These are phyloP conservation scores for Anthrax anthrax DNA, from an alignment of 2,888 invertebrate genomes.

Conservation along the genomic window DNA sequence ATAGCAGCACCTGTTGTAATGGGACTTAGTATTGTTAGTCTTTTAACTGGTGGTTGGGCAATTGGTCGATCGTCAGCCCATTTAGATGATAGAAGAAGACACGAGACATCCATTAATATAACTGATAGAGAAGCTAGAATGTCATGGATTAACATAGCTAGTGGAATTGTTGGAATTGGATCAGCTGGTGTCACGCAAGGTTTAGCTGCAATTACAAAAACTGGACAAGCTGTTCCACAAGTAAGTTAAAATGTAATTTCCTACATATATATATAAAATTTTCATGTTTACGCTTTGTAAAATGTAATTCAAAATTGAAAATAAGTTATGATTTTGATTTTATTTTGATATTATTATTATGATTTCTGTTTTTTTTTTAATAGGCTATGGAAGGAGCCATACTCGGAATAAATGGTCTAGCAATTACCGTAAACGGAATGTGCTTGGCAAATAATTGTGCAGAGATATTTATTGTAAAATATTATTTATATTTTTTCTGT, in stretches of 20 bases:
- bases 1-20: not conserved
- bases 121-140: conserved; percentile 1
- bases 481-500: not conserved
- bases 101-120: not conserved
- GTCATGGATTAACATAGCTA: not conserved
- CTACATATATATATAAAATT: too few species aligned
- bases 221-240: not conserved
- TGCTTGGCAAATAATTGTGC: not conserved
- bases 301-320: not conserved
- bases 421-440: not conserved
- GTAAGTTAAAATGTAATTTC: not conserved
- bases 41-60: not conserved
- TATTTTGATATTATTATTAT: too few species aligned
- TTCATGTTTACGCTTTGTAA: not conserved
- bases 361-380: too few species aligned
- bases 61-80: not conserved
- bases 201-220: not conserved
- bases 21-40: not conserved
- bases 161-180: not conserved
- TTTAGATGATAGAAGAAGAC: not conserved
- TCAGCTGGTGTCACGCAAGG: not conserved
- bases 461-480: not conserved
- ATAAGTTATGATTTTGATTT: not conserved
- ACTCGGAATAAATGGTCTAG: not conserved
- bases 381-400: not conserved